phyloP scores from a whole-genome alignment of 2,888 invertebrate genomes.

The Leucophora obtusa region DNA sequence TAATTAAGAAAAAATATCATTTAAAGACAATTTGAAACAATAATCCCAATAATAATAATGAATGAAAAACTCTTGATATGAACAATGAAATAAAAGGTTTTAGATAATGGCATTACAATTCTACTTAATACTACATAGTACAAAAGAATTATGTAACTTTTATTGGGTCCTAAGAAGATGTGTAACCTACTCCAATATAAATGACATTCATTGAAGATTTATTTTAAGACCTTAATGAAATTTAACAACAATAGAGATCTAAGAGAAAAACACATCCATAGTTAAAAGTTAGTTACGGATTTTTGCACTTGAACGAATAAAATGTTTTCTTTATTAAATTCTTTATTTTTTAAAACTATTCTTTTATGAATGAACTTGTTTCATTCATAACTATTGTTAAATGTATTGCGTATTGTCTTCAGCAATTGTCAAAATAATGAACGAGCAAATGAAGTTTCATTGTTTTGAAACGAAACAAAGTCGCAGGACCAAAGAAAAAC shows the following conservation, averaged over 20 bases:
- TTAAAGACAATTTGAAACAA: slow-evolving; percentile 30
- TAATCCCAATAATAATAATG: slow-evolving; percentile 7
- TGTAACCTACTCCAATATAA: background rate
- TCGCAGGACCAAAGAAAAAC: slow-evolving; percentile 2
- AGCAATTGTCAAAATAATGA: slow-evolving; percentile 45
- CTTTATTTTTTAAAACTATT: slow-evolving; percentile 6
- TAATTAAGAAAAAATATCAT: slow-evolving; percentile 10
- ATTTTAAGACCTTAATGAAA: slow-evolving; percentile 61
- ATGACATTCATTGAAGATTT: slow-evolving; percentile 44
- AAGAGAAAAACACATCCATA: background rate
- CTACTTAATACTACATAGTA: background rate
- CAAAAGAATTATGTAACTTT: slow-evolving; percentile 5
- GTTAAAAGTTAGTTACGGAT: slow-evolving; percentile 41
- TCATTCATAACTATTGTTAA: slow-evolving; percentile 49
- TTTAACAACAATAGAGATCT: slow-evolving; percentile 33
- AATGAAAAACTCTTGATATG: slow-evolving; percentile 9
- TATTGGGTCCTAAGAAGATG: background rate
- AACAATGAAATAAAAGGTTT: slow-evolving; percentile 17
- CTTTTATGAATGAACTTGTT: slow-evolving; percentile 49
- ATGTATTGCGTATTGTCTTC: background rate
- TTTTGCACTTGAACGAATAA: slow-evolving; percentile 46
- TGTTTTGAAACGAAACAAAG: slow-evolving; percentile 38
- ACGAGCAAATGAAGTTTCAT: slow-evolving; percentile 17
- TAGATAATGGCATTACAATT: slow-evolving; percentile 36
- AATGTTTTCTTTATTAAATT: slow-evolving; percentile 20